Conservation (phyloP, 1,140 invertebrate genomes). For the Sycophila sp. region DNA sequence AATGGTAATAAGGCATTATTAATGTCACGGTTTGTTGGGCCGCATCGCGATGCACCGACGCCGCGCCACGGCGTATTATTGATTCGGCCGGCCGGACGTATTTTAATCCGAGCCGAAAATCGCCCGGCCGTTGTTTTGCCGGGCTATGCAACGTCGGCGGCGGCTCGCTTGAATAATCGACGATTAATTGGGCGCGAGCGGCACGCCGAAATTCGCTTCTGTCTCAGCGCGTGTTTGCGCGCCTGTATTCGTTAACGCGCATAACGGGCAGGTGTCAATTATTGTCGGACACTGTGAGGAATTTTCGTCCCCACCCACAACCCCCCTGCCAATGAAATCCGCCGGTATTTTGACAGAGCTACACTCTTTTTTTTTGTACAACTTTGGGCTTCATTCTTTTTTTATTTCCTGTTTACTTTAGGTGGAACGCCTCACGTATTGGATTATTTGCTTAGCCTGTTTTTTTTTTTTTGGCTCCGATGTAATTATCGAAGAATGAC, state of each 20-base stretch:
- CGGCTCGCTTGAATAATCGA: constrained; percentile 30
- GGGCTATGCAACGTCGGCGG: neutral
- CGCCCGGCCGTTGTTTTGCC: constrained; percentile 9
- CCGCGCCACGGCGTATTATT: constrained; percentile 8
- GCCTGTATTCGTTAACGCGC: neutral
- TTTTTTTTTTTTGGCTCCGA: too few species aligned
- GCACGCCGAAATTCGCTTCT: neutral
- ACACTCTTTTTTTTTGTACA: too few species aligned
- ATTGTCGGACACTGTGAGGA: neutral
- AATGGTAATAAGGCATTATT: constrained; percentile 27
- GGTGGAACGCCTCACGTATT: too few species aligned
- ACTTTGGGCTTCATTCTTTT: too few species aligned
- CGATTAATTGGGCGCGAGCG: constrained; percentile 14
- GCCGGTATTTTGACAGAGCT: too few species aligned
- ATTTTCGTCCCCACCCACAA: too few species aligned
- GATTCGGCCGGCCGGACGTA: neutral
- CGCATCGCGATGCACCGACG: constrained; percentile 2
- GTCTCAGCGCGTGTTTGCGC: neutral
- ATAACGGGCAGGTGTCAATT: constrained; percentile 20
- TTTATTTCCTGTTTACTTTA: neutral
- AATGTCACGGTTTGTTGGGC: constrained; percentile 21
- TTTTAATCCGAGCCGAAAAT: constrained; percentile 19
- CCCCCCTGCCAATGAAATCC: too few species aligned
- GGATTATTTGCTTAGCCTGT: too few species aligned
- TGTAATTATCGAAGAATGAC: too few species aligned